These are phyloP conservation scores for Synergus laeviventris DNA, from an alignment of 2,888 invertebrate species.

Conservation along the genomic window DNA sequence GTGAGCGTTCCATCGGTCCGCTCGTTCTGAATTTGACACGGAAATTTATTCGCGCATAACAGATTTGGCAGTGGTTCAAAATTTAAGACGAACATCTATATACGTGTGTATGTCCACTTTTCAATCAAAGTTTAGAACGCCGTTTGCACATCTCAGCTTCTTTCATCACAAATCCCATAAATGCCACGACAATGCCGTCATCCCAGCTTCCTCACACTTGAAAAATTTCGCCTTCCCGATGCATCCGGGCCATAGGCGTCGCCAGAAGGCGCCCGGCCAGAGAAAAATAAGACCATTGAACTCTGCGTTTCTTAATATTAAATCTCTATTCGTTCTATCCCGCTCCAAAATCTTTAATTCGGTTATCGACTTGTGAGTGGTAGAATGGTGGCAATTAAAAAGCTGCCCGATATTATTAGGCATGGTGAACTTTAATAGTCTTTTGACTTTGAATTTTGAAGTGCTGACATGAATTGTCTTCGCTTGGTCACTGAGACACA, in stretches of 20 bases:
- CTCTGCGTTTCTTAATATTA: too few relatives aligned
- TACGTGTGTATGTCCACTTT: constrained; percentile 62
- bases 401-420: not conserved
- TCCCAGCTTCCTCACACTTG: not conserved
- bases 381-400: too few relatives aligned
- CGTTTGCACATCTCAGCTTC: constrained; percentile 67
- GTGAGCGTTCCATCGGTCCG: constrained; percentile 55
- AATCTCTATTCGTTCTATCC: too few relatives aligned
- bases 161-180: constrained; percentile 47
- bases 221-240: not conserved
- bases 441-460: constrained; percentile 42
- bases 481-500: constrained; percentile 58
- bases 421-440: constrained; percentile 2
- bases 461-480: constrained; percentile 54
- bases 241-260: not conserved
- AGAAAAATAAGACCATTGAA: not conserved
- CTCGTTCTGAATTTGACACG: constrained; percentile 69
- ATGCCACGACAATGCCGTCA: constrained; percentile 40
- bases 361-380: too few relatives aligned
- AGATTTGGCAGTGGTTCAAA: constrained; percentile 74
- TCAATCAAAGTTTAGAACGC: constrained; percentile 72
- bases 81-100: constrained; percentile 68
- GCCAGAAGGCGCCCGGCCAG: not conserved
- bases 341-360: too few relatives aligned
- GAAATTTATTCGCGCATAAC: constrained; percentile 74